phyloP scores from a whole-genome alignment of 2,113 vertebrate species.

The Hoplias malabaricus region DNA sequence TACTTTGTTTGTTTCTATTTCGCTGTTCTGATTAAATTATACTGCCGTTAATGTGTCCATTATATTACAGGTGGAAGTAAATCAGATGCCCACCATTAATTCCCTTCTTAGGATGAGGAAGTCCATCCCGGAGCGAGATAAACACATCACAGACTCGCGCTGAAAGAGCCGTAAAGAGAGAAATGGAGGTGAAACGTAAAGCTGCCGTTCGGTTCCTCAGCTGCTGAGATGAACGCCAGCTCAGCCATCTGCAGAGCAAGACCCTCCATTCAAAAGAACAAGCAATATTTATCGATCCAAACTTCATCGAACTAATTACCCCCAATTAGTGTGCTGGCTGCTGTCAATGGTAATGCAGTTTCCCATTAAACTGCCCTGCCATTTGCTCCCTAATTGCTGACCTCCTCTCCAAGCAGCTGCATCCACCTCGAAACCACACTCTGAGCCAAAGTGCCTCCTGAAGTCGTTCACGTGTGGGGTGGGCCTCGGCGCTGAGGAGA shows the following conservation, averaged over 20 bases:
- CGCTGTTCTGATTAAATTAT: constrained; percentile 49
- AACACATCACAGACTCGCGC: neutral
- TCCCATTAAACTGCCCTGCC: constrained; percentile 34
- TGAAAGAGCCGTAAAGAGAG: no score
- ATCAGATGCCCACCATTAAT: constrained; percentile 43
- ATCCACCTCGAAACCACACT: neutral
- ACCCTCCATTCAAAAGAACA: constrained; percentile 16
- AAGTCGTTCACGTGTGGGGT: constrained; percentile 3
- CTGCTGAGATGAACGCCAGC: constrained; percentile 20
- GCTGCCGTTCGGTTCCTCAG: neutral
- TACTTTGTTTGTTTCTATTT: constrained; percentile 48
- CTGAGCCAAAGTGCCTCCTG: neutral
- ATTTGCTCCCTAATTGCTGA: constrained; percentile 47
- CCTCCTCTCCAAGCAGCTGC: constrained; percentile 44
- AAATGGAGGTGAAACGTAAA: constrained; percentile 8
- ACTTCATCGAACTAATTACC: constrained; percentile 44
- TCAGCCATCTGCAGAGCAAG: constrained; percentile 37
- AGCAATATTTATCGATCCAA: constrained; percentile 50
- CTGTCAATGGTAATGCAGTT: constrained; percentile 40
- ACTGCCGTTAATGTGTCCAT: constrained; percentile 42
- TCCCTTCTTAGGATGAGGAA: constrained; percentile 13
- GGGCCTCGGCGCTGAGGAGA: neutral
- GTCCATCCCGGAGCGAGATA: neutral
- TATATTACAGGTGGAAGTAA: constrained; percentile 52
- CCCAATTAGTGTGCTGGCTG: constrained; percentile 49